Conservation (phyloP, 1,140 invertebrate species). For the Saxidomus purpurata region DNA sequence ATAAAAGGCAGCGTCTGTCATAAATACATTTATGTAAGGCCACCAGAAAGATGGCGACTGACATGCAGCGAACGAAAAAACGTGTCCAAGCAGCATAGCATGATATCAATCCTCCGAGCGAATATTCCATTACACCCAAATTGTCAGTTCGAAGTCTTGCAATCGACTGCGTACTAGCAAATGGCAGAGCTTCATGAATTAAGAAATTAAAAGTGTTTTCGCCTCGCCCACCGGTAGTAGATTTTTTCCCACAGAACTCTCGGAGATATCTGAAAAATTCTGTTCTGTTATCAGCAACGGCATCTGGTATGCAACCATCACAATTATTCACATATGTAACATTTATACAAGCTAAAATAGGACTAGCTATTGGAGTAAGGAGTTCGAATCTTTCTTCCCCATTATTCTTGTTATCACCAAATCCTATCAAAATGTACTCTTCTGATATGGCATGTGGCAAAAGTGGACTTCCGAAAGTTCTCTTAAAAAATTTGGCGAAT, state of each 20-base stretch:
- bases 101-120: constrained; percentile 37
- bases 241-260: not conserved
- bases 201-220: constrained; percentile 5
- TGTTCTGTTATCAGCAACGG: not conserved
- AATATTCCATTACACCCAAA: constrained; percentile 41
- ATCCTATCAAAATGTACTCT: constrained; percentile 22
- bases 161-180: too few relatives aligned
- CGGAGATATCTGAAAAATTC: not conserved
- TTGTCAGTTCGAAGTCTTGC: not conserved
- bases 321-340: not conserved
- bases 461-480: not conserved
- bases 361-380: constrained; percentile 3
- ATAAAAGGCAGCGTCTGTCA: not conserved
- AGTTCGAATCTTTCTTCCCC: not conserved
- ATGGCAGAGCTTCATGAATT: not conserved
- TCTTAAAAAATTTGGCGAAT: not conserved
- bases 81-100: constrained; percentile 39
- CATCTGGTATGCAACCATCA: not conserved
- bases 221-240: not conserved
- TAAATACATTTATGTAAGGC: constrained; percentile 9
- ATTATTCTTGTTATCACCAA: constrained; percentile 40
- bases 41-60: constrained; percentile 46
- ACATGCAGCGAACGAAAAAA: constrained; percentile 49
- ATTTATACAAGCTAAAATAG: not conserved
- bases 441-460: not conserved